phyloP scores from a whole-genome alignment of 2,888 invertebrate genomes.

The Nomada lathburiana region DNA sequence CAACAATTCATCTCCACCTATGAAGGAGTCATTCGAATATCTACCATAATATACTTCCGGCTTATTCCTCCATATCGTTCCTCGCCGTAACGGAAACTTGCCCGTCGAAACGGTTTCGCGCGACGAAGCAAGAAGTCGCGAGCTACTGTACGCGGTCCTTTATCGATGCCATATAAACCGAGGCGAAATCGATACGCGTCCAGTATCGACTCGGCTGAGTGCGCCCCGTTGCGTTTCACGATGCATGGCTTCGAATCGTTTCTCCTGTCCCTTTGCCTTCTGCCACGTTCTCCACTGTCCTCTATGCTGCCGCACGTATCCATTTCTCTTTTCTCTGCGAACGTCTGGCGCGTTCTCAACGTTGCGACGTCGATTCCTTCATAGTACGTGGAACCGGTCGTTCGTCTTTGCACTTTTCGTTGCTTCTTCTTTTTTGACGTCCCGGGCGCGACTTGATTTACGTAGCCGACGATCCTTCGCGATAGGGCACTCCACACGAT shows the following conservation, averaged over 20 bases:
- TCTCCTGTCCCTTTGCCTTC: conserved; percentile 33
- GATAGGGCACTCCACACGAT: conserved; percentile 55
- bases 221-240: conserved; percentile 63
- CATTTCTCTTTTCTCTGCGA: background rate
- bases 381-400: conserved; percentile 1
- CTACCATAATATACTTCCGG: background rate
- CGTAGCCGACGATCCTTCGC: conserved; percentile 31
- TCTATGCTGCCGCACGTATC: background rate
- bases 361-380: conserved; percentile 38
- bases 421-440: conserved; percentile 5
- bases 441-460: conserved; percentile 42
- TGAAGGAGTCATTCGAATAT: background rate
- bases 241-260: conserved; percentile 58
- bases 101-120: background rate
- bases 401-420: no score
- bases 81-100: conserved; percentile 12
- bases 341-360: conserved; percentile 11
- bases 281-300: background rate
- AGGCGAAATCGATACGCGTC: conserved; percentile 66
- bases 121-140: conserved; percentile 48
- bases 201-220: conserved; percentile 63
- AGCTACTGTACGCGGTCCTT: conserved; percentile 53
- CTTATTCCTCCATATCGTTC: background rate
- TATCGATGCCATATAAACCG: conserved; percentile 61
- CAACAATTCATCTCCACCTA: background rate